Conservation (phyloP, 2,888 invertebrate genomes). For the Taenaris catops region DNA sequence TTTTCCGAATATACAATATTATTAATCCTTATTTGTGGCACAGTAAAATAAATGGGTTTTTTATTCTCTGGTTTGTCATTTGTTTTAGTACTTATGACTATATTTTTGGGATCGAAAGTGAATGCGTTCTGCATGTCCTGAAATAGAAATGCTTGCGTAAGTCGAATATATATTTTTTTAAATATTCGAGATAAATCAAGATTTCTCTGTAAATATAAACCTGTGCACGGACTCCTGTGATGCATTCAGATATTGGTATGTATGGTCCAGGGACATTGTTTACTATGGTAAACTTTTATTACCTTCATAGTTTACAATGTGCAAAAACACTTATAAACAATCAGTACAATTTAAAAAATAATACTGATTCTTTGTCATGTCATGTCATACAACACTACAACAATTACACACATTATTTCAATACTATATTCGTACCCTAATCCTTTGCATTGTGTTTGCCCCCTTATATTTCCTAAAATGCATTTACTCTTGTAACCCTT, state of each 20-base stretch:
- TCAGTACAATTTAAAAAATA: no score
- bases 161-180: not conserved
- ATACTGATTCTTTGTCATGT: no score
- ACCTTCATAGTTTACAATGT: no score
- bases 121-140: constrained; percentile 52
- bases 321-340: no score
- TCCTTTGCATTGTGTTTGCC: no score
- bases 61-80: constrained; percentile 35
- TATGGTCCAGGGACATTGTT: constrained; percentile 93
- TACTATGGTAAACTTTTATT: no score
- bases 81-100: constrained; percentile 41
- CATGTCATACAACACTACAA: no score
- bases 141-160: constrained; percentile 4
- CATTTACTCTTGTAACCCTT: no score
- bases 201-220: constrained; percentile 28
- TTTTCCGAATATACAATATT: constrained; percentile 58
- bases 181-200: no score
- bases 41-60: constrained; percentile 44
- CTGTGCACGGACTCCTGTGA: constrained; percentile 85
- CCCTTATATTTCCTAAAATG: no score
- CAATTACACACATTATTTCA: no score
- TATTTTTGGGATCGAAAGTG: constrained; percentile 52
- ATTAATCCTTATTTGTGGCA: constrained; percentile 46
- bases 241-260: constrained; percentile 95
- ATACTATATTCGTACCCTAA: no score